A percentile compares a stretch with the other conserved stretches of the same genome.
phyloP scores from a whole-genome alignment of 2,113 vertebrate species.

The Lynx canadensis region DNA sequence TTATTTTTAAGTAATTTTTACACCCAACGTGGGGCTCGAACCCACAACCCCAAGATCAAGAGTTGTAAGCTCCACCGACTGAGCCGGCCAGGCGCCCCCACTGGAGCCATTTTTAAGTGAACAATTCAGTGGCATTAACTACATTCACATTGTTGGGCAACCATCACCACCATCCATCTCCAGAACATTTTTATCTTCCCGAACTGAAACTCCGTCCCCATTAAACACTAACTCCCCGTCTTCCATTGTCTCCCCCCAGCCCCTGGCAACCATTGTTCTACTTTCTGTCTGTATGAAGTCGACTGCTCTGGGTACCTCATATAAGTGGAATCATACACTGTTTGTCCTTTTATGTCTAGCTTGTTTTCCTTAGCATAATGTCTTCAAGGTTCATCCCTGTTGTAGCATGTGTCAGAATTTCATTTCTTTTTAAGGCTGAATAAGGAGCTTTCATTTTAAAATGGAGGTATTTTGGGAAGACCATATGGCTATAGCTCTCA shows the following conservation, averaged over 20 bases:
- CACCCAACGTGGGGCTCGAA: not conserved
- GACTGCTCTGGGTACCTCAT: not conserved
- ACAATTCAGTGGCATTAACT: not conserved
- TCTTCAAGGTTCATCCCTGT: slow-evolving; percentile 24
- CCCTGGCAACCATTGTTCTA: not conserved
- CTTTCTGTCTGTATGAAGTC: not conserved
- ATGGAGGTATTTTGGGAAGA: slow-evolving; percentile 61
- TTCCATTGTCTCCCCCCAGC: rapidly evolving
- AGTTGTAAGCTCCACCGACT: not conserved
- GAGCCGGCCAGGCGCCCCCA: not conserved
- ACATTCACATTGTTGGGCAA: not conserved
- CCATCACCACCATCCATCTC: not conserved
- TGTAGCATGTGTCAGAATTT: slow-evolving; percentile 43
- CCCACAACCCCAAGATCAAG: not conserved
- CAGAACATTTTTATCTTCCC: not conserved
- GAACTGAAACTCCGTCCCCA: not conserved
- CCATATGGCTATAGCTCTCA: slow-evolving; percentile 45
- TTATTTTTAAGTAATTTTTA: not conserved
- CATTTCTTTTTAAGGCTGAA: slow-evolving; percentile 55
- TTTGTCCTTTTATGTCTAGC: not conserved
- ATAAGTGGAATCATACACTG: not conserved
- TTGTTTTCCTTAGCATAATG: not conserved
- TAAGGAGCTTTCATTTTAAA: slow-evolving; percentile 63
- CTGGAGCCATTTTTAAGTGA: not conserved
- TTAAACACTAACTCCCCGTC: not conserved